A percentile compares a stretch with the other conserved stretches of the same genome.
Evolutionary conservation across 2,888 invertebrate species (phyloP).

Genomic region (Xanthia togata): DNA sequence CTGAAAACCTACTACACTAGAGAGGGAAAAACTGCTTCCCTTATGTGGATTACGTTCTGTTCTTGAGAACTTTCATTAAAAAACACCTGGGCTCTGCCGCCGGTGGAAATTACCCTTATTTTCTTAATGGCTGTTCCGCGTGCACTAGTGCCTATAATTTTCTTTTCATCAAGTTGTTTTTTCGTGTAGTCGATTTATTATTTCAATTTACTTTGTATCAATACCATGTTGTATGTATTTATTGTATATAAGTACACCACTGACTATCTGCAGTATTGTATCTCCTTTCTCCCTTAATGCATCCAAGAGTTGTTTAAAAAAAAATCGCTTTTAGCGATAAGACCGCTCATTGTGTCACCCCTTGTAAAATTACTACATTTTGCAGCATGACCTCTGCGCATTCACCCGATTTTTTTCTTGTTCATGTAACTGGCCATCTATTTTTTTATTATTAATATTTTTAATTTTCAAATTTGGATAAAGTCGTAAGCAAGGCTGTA

Average conservation of each 20-base stretch:
- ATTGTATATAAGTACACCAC: not conserved
- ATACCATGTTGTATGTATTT: not conserved
- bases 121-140: conserved; percentile 43
- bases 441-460: too few relatives aligned
- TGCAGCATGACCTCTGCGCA: too few relatives aligned
- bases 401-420: too few relatives aligned
- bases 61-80: conserved; percentile 49
- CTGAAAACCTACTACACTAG: conserved; percentile 7
- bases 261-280: not conserved
- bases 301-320: not conserved
- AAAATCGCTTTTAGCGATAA: not conserved
- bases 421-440: too few relatives aligned
- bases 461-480: too few relatives aligned
- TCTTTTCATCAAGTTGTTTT: conserved; percentile 36
- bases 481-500: too few relatives aligned
- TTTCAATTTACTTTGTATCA: conserved; percentile 15
- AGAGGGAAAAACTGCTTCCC: conserved; percentile 34
- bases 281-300: not conserved
- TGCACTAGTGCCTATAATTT: conserved; percentile 39
- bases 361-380: not conserved
- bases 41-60: conserved; percentile 24
- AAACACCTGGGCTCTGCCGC: conserved; percentile 41
- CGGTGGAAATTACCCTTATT: conserved; percentile 56
- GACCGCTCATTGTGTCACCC: not conserved
- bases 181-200: conserved; percentile 5